Percentiles rank a stretch among this genome's conserved stretches.
phyloP scores from a whole-genome alignment of 2,113 vertebrate species.

The Eclectus roratus region DNA sequence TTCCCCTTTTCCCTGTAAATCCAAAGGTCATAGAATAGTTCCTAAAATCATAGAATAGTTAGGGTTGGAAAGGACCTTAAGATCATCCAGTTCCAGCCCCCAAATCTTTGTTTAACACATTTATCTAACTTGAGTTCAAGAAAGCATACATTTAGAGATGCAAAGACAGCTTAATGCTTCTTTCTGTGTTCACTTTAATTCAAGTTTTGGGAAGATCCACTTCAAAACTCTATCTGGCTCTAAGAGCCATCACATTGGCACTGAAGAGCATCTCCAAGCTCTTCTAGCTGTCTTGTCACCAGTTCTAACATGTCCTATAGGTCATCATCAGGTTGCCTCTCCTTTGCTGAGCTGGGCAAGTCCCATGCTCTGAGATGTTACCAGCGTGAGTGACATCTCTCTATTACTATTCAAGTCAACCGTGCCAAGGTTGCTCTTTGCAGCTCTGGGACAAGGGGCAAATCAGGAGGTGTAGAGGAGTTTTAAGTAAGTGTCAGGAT shows the following conservation, averaged over 20 bases:
- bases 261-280: background rate
- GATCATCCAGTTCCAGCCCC: background rate
- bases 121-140: background rate
- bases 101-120: background rate
- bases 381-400: background rate
- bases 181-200: background rate
- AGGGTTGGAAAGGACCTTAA: background rate
- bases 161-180: background rate
- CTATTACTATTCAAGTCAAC: background rate
- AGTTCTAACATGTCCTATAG: background rate
- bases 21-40: background rate
- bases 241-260: fast-evolving
- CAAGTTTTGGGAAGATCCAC: background rate
- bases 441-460: background rate
- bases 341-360: background rate
- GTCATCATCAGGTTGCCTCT: background rate
- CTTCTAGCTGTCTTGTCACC: background rate
- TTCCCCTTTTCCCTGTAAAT: background rate
- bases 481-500: background rate
- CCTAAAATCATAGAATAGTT: background rate
- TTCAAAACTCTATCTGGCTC: background rate
- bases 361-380: background rate
- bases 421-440: fast-evolving
- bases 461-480: background rate
- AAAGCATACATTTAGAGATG: background rate